Evolutionary conservation across 1,140 invertebrate genomes (phyloP).

Genomic region (Lordiphosa collinella): DNA sequence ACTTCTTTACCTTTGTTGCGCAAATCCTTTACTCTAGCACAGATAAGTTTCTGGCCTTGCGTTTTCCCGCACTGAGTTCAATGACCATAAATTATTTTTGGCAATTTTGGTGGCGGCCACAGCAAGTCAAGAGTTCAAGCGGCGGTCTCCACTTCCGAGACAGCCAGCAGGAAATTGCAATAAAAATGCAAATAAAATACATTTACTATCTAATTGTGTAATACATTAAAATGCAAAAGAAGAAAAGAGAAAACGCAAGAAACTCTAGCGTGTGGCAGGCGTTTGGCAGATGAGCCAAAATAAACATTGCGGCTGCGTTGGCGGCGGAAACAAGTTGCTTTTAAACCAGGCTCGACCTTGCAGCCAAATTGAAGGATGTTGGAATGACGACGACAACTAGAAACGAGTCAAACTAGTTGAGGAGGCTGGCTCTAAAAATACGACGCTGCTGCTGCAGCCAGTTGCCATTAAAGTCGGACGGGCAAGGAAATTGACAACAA

Average conservation of each 20-base stretch:
- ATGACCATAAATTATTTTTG: constrained; percentile 32
- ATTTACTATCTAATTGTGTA: constrained; percentile 62
- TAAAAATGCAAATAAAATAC: constrained; percentile 64
- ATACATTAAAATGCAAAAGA: constrained; percentile 37
- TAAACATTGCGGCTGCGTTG: constrained; percentile 6
- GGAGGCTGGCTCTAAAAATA: constrained; percentile 49
- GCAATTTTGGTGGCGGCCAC: constrained; percentile 1
- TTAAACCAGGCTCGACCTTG: constrained; percentile 53
- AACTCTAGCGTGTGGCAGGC: constrained; percentile 39
- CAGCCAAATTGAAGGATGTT: constrained; percentile 48
- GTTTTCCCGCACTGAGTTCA: constrained; percentile 21
- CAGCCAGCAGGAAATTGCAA: constrained; percentile 55
- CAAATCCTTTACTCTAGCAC: background rate
- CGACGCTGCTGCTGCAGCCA: constrained; percentile 14
- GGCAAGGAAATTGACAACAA: constrained; percentile 39
- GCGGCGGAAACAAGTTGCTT: constrained; percentile 29
- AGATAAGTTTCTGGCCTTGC: background rate
- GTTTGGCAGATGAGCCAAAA: constrained; percentile 39
- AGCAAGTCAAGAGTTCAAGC: constrained; percentile 52
- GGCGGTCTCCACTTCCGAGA: constrained; percentile 17
- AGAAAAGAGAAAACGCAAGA: constrained; percentile 52
- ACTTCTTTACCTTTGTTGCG: no score
- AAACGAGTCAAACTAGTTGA: constrained; percentile 65
- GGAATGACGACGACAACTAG: background rate
- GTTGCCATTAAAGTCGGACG: constrained; percentile 26